Evolutionary conservation across 2,888 invertebrate species (phyloP).

Genomic region (Matsumyia berberina): DNA sequence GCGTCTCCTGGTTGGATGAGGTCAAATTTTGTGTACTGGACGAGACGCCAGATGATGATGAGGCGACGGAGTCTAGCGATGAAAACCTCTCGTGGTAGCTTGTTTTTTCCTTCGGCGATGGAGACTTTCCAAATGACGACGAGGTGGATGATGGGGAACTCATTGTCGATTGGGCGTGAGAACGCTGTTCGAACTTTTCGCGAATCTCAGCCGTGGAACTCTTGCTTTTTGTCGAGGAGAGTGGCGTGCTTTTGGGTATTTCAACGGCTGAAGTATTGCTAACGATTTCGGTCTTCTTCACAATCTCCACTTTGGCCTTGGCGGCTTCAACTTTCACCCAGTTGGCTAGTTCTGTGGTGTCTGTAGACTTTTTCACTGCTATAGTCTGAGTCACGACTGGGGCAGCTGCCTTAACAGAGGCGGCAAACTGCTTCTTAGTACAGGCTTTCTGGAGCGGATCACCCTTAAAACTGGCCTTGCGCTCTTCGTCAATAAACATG

Average conservation of each 20-base stretch:
- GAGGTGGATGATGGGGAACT: slow-evolving; percentile 34
- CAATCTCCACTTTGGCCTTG: slow-evolving; percentile 77
- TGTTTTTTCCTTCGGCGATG: slow-evolving; percentile 69
- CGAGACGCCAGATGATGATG: slow-evolving; percentile 84
- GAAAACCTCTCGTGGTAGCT: slow-evolving; percentile 83
- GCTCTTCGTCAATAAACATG: slow-evolving; percentile 84
- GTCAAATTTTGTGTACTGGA: slow-evolving; percentile 82
- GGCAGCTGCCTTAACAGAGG: slow-evolving; percentile 29
- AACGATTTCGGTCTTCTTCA: slow-evolving; percentile 77
- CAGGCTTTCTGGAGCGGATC: slow-evolving; percentile 81
- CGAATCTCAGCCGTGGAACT: slow-evolving; percentile 83
- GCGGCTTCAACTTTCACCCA: slow-evolving; percentile 81
- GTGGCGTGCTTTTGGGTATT: slow-evolving; percentile 72
- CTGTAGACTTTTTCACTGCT: slow-evolving; percentile 65
- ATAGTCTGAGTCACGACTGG: slow-evolving; percentile 11
- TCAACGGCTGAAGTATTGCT: slow-evolving; percentile 53
- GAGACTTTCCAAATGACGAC: slow-evolving; percentile 62
- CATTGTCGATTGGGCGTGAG: slow-evolving; percentile 76
- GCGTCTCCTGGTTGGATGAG: slow-evolving; percentile 83
- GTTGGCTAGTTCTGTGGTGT: slow-evolving; percentile 79
- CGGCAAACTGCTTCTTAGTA: slow-evolving; percentile 75
- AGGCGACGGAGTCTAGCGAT: slow-evolving; percentile 83
- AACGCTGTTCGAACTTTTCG: slow-evolving; percentile 83
- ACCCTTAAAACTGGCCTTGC: slow-evolving; percentile 84
- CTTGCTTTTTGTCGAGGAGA: slow-evolving; percentile 72